Conservation (phyloP, 2,888 invertebrate genomes). For the Perizoma affinitatum region DNA sequence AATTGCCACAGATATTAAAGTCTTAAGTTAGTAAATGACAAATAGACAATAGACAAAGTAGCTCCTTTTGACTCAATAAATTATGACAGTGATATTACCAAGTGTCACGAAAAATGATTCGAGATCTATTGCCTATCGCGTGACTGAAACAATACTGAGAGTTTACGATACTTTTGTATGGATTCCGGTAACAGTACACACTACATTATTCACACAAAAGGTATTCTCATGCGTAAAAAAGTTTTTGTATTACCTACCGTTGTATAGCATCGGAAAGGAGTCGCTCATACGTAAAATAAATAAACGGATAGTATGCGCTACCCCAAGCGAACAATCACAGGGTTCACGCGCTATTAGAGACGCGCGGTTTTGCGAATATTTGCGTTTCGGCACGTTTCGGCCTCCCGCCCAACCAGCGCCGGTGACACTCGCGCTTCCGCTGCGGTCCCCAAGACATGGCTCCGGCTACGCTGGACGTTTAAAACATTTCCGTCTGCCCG, state of each 20-base stretch:
- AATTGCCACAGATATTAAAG: no score
- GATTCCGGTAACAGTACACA: conserved; percentile 16
- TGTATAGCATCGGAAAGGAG: conserved; percentile 42
- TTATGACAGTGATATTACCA: conserved; percentile 32
- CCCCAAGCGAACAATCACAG: conserved; percentile 61
- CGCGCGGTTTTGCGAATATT: conserved; percentile 57
- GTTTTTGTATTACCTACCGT: conserved; percentile 19
- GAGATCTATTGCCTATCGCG: conserved; percentile 29
- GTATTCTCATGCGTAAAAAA: conserved; percentile 25
- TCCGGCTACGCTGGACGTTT: conserved; percentile 50
- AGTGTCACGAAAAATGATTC: conserved; percentile 29
- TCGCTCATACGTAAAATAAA: conserved; percentile 57
- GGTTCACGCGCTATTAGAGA: conserved; percentile 70
- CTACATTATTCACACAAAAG: conserved; percentile 8
- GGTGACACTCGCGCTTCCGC: conserved; percentile 39
- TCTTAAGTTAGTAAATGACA: no score
- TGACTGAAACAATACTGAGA: conserved; percentile 27
- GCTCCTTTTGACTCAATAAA: conserved; percentile 22
- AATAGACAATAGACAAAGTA: conserved; percentile 5
- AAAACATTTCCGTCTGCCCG: conserved; percentile 57
- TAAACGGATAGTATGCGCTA: conserved; percentile 47
- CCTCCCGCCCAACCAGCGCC: conserved; percentile 42
- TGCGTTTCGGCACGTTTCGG: conserved; percentile 52
- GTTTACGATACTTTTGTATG: conserved; percentile 9
- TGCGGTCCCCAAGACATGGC: conserved; percentile 41